Percentiles rank a stretch among this genome's conserved stretches.
Evolutionary conservation across 2,888 invertebrate genomes (phyloP).

Genomic region (Busseola fusca): DNA sequence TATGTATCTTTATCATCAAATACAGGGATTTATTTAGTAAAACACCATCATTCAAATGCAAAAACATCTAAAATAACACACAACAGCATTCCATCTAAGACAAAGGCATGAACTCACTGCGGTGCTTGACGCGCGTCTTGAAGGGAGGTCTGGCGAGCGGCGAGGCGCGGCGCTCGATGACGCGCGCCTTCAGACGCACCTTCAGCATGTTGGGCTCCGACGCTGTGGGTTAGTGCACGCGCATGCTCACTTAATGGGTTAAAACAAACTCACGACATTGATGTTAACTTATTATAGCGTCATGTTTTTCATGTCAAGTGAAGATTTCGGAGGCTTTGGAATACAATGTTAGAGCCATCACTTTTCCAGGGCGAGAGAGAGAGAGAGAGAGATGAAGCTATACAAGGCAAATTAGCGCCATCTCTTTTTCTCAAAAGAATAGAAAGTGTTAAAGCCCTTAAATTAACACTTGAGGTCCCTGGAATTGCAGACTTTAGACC

Average conservation of each 20-base stretch:
- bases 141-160: slow-evolving; percentile 95
- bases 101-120: slow-evolving; percentile 79
- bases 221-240: slow-evolving; percentile 90
- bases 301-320: background rate
- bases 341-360: background rate
- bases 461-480: background rate
- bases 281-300: background rate
- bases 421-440: slow-evolving; percentile 2
- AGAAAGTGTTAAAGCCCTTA: background rate
- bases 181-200: slow-evolving; percentile 97
- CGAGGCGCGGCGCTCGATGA: slow-evolving; percentile 97
- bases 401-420: slow-evolving; percentile 24
- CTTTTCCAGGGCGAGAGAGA: background rate
- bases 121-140: slow-evolving; percentile 92
- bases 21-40: background rate
- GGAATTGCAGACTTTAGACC: background rate
- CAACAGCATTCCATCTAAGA: slow-evolving; percentile 14
- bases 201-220: slow-evolving; percentile 99
- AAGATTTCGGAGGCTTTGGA: background rate
- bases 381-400: slow-evolving; percentile 18
- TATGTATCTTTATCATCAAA: background rate
- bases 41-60: slow-evolving; percentile 31
- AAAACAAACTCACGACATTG: slow-evolving; percentile 33
- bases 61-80: background rate
- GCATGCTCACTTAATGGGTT: slow-evolving; percentile 69